Percentiles rank a stretch among this genome's conserved stretches.
These are phyloP conservation scores for Rhea pennata DNA, from an alignment of 2,113 vertebrate species.

Conservation along the genomic window DNA sequence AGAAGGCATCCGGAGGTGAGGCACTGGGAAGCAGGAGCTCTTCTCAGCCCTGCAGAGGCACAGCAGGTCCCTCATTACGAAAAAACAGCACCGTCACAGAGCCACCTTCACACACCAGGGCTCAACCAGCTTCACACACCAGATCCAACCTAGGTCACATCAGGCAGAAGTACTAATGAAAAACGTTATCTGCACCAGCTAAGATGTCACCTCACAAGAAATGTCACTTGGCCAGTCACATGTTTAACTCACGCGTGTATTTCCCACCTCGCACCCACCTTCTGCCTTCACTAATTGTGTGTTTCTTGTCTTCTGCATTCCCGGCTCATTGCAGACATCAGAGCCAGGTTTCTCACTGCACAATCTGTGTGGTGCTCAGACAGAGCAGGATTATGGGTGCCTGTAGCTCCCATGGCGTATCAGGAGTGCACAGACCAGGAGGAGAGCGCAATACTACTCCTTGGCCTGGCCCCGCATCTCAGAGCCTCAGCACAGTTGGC, in stretches of 20 bases:
- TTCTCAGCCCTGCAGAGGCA: background rate
- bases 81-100: background rate
- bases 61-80: rapidly evolving
- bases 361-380: too few relatives aligned
- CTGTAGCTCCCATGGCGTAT: background rate
- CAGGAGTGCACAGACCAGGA: background rate
- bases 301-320: background rate
- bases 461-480: background rate
- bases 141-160: too few relatives aligned
- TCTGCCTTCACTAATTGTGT: background rate
- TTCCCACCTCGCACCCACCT: background rate
- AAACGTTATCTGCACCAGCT: background rate
- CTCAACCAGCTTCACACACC: too few relatives aligned
- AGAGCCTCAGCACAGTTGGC: background rate
- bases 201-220: background rate
- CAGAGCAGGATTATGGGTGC: too few relatives aligned
- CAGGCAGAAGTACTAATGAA: too few relatives aligned
- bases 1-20: background rate
- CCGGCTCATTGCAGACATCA: background rate
- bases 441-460: background rate
- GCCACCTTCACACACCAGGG: rapidly evolving
- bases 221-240: background rate
- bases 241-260: too few relatives aligned
- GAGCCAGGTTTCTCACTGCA: background rate
- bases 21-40: background rate